Evolutionary conservation across 2,797 vertebrate genomes (phyloP).

Genomic region (Lagocephalus sceleratus): DNA sequence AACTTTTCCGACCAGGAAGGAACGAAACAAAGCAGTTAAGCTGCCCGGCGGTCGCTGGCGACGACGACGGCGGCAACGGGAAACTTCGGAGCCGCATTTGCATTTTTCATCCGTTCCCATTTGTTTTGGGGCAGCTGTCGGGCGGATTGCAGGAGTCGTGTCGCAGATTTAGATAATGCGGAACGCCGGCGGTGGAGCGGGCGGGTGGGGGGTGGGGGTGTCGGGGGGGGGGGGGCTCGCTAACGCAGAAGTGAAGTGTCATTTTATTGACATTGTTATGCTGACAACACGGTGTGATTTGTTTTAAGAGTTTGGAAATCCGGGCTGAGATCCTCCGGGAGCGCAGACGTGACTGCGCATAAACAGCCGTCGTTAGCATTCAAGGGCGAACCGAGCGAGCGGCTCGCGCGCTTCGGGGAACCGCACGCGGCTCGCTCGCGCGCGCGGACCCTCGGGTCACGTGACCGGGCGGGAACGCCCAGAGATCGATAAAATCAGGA

Average conservation of each 20-base stretch:
- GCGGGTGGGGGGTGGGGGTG: too few relatives aligned
- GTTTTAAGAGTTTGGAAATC: slow-evolving; percentile 61
- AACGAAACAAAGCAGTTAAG: too few relatives aligned
- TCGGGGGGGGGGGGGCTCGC: slow-evolving; percentile 1
- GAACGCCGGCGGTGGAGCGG: background rate
- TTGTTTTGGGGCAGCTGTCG: slow-evolving; percentile 62
- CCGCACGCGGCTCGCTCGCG: slow-evolving; percentile 57
- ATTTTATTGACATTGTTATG: slow-evolving; percentile 61
- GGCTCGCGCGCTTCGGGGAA: slow-evolving; percentile 65
- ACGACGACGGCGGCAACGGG: slow-evolving; percentile 23
- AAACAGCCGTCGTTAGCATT: slow-evolving; percentile 55
- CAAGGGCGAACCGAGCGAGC: slow-evolving; percentile 62
- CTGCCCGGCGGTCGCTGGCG: too few relatives aligned
- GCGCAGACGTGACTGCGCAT: slow-evolving; percentile 58
- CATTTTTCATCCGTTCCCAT: slow-evolving; percentile 62
- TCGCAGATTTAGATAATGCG: slow-evolving; percentile 49
- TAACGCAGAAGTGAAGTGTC: slow-evolving; percentile 52
- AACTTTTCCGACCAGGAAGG: too few relatives aligned
- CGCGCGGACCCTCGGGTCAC: too few relatives aligned
- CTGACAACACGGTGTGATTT: slow-evolving; percentile 64
- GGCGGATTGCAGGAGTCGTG: slow-evolving; percentile 47
- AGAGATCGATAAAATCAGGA: too few relatives aligned
- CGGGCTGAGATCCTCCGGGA: slow-evolving; percentile 51
- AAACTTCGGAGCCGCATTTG: slow-evolving; percentile 45
- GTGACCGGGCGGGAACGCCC: too few relatives aligned